Evolutionary conservation across 1,140 invertebrate species (phyloP).

Genomic region (Calephelis virginiensis): DNA sequence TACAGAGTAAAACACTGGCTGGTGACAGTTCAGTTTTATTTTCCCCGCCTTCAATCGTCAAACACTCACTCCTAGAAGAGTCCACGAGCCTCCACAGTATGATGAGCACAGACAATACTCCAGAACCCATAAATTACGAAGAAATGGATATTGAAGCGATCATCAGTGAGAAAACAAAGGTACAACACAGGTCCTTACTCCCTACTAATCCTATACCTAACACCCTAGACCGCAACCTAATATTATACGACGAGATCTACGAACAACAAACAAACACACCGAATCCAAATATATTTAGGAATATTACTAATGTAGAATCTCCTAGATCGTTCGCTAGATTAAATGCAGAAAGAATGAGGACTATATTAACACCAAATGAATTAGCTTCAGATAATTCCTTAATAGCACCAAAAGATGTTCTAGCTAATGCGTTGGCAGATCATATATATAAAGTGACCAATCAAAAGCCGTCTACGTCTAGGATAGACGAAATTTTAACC

Average conservation of each 20-base stretch:
- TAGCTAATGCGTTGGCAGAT: conserved; percentile 69
- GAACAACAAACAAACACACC: conserved; percentile 32
- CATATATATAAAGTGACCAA: conserved; percentile 78
- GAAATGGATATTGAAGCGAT: conserved; percentile 61
- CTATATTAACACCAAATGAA: conserved; percentile 56
- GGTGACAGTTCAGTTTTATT: conserved; percentile 89
- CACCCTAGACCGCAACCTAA: conserved; percentile 41
- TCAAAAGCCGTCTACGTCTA: conserved; percentile 73
- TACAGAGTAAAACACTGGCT: conserved; percentile 90
- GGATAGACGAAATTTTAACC: conserved; percentile 73
- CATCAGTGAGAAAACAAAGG: conserved; percentile 69
- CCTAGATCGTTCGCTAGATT: conserved; percentile 65
- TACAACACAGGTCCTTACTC: conserved; percentile 76
- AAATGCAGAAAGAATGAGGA: conserved; percentile 69
- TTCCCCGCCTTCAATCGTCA: conserved; percentile 90
- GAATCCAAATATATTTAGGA: conserved; percentile 49
- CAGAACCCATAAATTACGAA: conserved; percentile 54
- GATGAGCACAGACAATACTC: conserved; percentile 69
- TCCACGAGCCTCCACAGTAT: conserved; percentile 73
- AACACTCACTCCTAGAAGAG: conserved; percentile 79
- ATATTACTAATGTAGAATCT: conserved; percentile 63
- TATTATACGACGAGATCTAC: conserved; percentile 37
- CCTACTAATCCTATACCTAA: conserved; percentile 68
- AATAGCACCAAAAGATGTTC: conserved; percentile 68
- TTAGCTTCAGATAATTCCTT: conserved; percentile 46